Evolutionary conservation across 2,113 vertebrate species (phyloP).

Genomic region (Phycodurus eques): DNA sequence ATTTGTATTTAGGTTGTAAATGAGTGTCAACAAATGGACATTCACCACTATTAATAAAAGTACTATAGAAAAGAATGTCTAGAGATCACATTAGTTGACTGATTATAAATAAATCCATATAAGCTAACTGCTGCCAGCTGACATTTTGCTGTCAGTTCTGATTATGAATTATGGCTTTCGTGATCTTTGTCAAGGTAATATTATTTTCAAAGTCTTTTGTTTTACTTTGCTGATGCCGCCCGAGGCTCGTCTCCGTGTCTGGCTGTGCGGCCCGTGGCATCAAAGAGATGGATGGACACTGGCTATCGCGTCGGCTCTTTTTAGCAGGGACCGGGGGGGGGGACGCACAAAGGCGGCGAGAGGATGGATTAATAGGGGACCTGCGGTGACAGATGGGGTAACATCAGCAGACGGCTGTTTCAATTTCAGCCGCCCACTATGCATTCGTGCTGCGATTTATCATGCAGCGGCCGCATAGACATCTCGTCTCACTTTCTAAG

Average conservation of each 20-base stretch:
- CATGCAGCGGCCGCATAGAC: slow-evolving; percentile 11
- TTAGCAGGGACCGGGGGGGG: slow-evolving; percentile 24
- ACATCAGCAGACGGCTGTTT: slow-evolving; percentile 65
- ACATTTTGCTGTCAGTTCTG: slow-evolving; percentile 19
- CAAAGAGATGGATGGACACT: slow-evolving; percentile 57
- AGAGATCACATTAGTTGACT: slow-evolving; percentile 2
- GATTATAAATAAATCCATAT: slow-evolving; percentile 1
- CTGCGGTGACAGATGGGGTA: slow-evolving; percentile 62
- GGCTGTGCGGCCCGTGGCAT: slow-evolving; percentile 46
- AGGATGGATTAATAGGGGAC: slow-evolving; percentile 62
- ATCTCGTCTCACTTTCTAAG: neutral
- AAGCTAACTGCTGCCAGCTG: neutral
- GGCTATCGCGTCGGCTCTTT: slow-evolving; percentile 44
- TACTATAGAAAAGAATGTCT: too few species aligned
- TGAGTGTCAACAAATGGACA: too few species aligned
- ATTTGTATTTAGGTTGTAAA: too few species aligned
- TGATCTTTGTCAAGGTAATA: slow-evolving; percentile 27
- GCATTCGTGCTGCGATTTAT: slow-evolving; percentile 53
- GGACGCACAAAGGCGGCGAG: slow-evolving; percentile 32
- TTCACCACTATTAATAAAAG: too few species aligned
- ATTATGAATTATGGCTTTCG: slow-evolving; percentile 13
- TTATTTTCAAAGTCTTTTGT: slow-evolving; percentile 17
- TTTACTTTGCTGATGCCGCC: slow-evolving; percentile 19
- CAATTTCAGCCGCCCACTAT: slow-evolving; percentile 61
- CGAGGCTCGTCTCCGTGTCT: slow-evolving; percentile 28